Percentiles rank a stretch among this genome's conserved stretches.
Evolutionary conservation across 1,140 invertebrate species (phyloP).

Genomic region (Leptinotarsa defecta): DNA sequence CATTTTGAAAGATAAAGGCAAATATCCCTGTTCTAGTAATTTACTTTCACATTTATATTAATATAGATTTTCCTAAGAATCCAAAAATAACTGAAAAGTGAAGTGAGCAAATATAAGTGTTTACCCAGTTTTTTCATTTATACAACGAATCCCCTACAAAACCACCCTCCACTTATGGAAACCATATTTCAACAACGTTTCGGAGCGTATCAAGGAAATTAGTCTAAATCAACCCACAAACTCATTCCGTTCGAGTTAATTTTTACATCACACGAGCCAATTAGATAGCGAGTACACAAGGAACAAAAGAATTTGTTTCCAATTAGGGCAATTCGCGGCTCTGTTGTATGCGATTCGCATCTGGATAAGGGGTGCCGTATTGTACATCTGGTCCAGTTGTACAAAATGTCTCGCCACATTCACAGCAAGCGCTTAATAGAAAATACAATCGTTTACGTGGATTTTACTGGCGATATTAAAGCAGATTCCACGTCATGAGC

Average conservation of each 20-base stretch:
- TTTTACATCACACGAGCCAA: slow-evolving; percentile 8
- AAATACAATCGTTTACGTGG: not conserved
- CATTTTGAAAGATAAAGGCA: too few relatives aligned
- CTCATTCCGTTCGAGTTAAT: not conserved
- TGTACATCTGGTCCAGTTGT: slow-evolving; percentile 2
- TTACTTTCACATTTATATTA: too few relatives aligned
- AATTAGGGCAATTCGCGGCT: slow-evolving; percentile 7
- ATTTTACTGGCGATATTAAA: not conserved
- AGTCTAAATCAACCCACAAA: slow-evolving; percentile 1
- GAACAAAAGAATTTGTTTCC: slow-evolving; percentile 8
- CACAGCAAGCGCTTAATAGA: not conserved
- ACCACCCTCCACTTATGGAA: too few relatives aligned
- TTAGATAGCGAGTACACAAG: not conserved
- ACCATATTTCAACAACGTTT: too few relatives aligned
- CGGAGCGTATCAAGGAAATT: too few relatives aligned
- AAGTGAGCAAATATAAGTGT: too few relatives aligned
- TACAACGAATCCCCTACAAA: too few relatives aligned
- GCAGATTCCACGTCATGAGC: not conserved
- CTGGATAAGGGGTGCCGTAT: not conserved
- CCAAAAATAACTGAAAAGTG: too few relatives aligned
- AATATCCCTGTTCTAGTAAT: too few relatives aligned
- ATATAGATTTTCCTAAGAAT: too few relatives aligned
- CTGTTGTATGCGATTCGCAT: slow-evolving; percentile 4
- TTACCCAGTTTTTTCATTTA: too few relatives aligned
- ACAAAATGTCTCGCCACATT: not conserved